phyloP scores from a whole-genome alignment of 2,113 vertebrate species.

The Fulmarus glacialis region DNA sequence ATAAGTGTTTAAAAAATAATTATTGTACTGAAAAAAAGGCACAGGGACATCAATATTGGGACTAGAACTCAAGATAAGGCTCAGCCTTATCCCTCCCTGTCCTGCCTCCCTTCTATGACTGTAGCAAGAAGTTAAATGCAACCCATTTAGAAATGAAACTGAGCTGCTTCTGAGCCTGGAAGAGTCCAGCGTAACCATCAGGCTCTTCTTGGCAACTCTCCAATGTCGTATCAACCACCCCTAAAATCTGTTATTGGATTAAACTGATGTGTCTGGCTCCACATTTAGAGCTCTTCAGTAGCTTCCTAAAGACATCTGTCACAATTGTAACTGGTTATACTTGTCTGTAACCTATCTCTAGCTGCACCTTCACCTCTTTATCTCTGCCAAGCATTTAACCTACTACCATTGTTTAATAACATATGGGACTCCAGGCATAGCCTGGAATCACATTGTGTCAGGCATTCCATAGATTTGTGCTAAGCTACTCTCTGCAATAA shows the following conservation, averaged over 20 bases:
- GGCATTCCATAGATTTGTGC: not conserved
- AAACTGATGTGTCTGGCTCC: not conserved
- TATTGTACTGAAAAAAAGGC: not conserved
- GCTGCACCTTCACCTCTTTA: not conserved
- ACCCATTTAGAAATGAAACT: not conserved
- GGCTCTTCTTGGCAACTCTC: not conserved
- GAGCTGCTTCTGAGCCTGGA: not conserved
- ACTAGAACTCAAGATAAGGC: not conserved
- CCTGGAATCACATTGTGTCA: not conserved
- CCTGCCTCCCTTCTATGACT: not conserved
- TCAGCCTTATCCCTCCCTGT: not conserved
- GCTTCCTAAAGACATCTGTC: not conserved
- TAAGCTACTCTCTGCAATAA: not conserved
- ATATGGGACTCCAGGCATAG: not conserved
- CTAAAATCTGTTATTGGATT: conserved; percentile 39
- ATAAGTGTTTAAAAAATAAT: not conserved
- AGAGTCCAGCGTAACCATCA: not conserved
- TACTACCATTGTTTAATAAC: not conserved
- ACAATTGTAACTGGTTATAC: not conserved
- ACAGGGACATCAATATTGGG: not conserved
- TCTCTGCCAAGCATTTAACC: not conserved
- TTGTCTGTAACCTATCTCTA: not conserved
- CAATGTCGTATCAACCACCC: not conserved
- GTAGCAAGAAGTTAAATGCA: not conserved
- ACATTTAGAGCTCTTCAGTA: not conserved